Evolutionary conservation across 1,140 invertebrate genomes (phyloP), one percentile per base, ranked within the genome.

Genomic region (Matsumurasca onukii): DNA sequence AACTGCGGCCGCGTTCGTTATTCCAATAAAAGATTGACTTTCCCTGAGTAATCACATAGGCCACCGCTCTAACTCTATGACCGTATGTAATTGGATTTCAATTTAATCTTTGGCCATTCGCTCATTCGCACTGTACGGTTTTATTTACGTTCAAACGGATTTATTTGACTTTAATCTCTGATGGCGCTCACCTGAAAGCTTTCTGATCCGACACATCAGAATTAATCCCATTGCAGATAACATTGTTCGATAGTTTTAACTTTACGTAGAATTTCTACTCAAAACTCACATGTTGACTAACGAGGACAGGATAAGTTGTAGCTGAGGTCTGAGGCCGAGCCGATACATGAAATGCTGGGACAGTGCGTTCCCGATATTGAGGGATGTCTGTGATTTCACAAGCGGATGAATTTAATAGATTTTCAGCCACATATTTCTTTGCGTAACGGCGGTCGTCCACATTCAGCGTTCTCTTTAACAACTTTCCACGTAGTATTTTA

Each of bases 351-450:
- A 59, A 27, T 27, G 55, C 25, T 59, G 25, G 55, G 55, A 59
- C 55, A 59, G 55, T 59, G 55, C 55, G 25, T 59, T 59, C n/a
- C 25, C 55, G 55, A 27, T 59, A 59, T 59, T 59, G 55, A 59
- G 24, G 55, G 55, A 59, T 59, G 55, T 59, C 55, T 59, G 55
- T 59, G 55, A 59, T 59, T 59, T 59, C 25, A 59, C 55, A 59
- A 59, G 55, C 55, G 55, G 55, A 59, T 59, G 55, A 59, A 59
- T 59, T 59, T 59, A 59, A 59, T 59, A 59, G 55, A 59, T 25
- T 59, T 59, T 59, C 55, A 59, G 5, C 55, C 55, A 59, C 25
- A 59, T 59, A 59, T 59, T 59, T 59, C 55, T 59, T 59, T 59
- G 30, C 55, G 30, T 59, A 27, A 29, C 55, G 25, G 5, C 15